phyloP scores from a whole-genome alignment of 1,140 invertebrate genomes.

The Neotoxoptera formosana region DNA sequence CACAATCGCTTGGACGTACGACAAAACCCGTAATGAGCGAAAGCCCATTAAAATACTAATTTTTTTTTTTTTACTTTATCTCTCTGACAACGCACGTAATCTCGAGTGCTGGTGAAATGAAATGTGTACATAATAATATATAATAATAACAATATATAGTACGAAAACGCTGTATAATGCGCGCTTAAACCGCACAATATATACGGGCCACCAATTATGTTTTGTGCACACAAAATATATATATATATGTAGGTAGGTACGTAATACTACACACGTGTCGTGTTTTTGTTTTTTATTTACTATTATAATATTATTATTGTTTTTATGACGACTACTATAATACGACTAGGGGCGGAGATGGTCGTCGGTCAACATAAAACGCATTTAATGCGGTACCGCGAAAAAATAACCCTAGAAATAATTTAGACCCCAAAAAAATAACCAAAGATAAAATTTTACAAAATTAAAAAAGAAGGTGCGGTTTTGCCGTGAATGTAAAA shows the following conservation, averaged over 20 bases:
- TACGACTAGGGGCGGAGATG: background rate
- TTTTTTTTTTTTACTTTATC: constrained; percentile 37
- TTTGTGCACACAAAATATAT: background rate
- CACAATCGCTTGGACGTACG: background rate
- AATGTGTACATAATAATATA: background rate
- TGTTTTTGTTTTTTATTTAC: constrained; percentile 42
- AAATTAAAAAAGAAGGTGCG: no score
- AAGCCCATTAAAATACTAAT: constrained; percentile 38
- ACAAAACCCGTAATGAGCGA: constrained; percentile 32
- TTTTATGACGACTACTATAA: background rate
- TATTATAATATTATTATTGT: background rate
- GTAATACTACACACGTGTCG: background rate
- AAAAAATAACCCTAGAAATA: no score
- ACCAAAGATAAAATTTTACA: no score
- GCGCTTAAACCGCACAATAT: background rate
- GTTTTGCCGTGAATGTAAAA: no score
- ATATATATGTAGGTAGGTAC: no score
- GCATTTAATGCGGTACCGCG: background rate
- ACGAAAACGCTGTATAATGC: background rate
- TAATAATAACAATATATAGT: background rate
- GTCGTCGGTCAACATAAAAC: background rate
- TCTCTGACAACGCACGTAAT: background rate
- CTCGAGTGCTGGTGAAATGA: constrained; percentile 4
- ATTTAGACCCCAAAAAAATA: no score
- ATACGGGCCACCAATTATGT: background rate